These are phyloP conservation scores for Melanotaenia duboulayi DNA, from an alignment of 2,113 vertebrate species.

Conservation along the genomic window DNA sequence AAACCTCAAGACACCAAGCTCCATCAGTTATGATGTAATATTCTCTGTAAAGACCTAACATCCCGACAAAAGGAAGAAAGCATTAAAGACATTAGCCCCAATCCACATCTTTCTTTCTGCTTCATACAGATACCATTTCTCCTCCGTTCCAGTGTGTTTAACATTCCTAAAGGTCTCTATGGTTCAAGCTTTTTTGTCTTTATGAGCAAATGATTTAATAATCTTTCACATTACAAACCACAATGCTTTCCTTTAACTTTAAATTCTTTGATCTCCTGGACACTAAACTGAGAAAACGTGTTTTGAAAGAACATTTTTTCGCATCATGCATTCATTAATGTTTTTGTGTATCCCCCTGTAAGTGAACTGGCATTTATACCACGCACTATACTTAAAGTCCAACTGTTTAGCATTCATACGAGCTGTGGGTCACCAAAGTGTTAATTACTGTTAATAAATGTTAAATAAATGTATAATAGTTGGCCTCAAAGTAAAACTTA, in stretches of 20 bases:
- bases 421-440: too few species aligned
- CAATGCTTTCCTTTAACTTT: neutral
- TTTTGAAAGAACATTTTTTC: neutral
- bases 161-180: slow-evolving; percentile 37
- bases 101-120: slow-evolving; percentile 30
- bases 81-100: slow-evolving; percentile 51
- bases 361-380: too few species aligned
- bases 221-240: neutral
- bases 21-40: slow-evolving; percentile 17
- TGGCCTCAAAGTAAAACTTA: neutral
- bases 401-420: too few species aligned
- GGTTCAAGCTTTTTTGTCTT: slow-evolving; percentile 30
- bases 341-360: too few species aligned
- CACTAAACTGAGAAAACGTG: neutral
- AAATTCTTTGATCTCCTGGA: neutral
- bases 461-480: neutral
- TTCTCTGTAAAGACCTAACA: slow-evolving; percentile 3
- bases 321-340: too few species aligned
- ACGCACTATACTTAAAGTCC: too few species aligned
- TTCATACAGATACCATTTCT: slow-evolving; percentile 39
- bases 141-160: slow-evolving; percentile 22
- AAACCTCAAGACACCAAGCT: slow-evolving; percentile 14
- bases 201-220: slow-evolving; percentile 7
- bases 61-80: neutral
- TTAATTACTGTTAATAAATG: too few species aligned